Base-by-base conservation (phyloP, 2,888 invertebrate genomes). In the Hemaris fuciformis region DNA sequence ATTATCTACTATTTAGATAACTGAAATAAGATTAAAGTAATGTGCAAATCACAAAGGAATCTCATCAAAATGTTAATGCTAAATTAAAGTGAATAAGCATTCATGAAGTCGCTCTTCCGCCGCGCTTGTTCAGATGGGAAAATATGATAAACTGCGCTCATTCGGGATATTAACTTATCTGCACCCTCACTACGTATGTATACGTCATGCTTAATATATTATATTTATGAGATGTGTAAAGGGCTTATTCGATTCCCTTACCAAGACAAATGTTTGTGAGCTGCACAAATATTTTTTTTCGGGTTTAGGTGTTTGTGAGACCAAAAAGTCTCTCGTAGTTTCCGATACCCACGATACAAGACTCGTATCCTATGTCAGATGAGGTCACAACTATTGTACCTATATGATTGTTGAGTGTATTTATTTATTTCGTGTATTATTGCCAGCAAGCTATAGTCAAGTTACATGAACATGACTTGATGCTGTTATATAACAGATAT, bases 51-150 rank as follows among this genome's bases (percentile, higher is more conserved):
- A 13, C 23, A 65, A 68, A 62, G 53, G 23, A 68, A 65, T 68
- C 69, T 43, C 61, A 70, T 74, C 67, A 71, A 71, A 74, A 76
- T 74, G 71, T 60, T 68, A 76, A 74, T 72, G 10, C 58, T 59
- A 64, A 67, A 68, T 76, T 69, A 70, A 63, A 67, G 64, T 57
- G 68, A 67, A 71, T 75, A 68, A 66, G 64, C 66, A 71, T 75
- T 71, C 66, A 75, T 71, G 69, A 67, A 69, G 65, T 70, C 64
- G 48, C 64, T 60, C 59, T 57, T 63, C 60, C 53, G 18, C 58
- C 62, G 48, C 62, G 61, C 2, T 18, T 62, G 68, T 63, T 67
- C 63, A 62, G 75, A 73, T 75, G 66, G 66, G 71, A 67, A 31
- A 71, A 68, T 59, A 59, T 62, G 62, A 63, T 48, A 63, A 63